Conservation (phyloP, 2,797 vertebrate species). For the Tachyglossus aculeatus region DNA sequence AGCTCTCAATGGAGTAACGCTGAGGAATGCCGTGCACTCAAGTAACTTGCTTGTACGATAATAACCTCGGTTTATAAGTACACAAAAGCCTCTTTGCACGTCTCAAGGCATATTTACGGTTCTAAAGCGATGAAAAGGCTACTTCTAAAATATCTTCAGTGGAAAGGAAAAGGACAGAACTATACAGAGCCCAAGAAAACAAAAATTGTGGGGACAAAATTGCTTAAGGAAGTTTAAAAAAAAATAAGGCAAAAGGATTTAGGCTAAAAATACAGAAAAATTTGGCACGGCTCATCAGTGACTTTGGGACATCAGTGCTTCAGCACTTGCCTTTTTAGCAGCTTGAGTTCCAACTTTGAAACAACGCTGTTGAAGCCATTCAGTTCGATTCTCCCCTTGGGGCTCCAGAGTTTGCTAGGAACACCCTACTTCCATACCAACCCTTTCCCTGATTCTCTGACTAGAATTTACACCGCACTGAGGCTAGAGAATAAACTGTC, state of each 20-base stretch:
- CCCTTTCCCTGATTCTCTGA: too few species aligned
- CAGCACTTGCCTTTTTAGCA: too few species aligned
- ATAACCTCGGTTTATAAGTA: slow-evolving; percentile 67
- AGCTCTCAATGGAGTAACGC: slow-evolving; percentile 52
- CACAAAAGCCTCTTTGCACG: slow-evolving; percentile 66
- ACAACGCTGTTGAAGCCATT: too few species aligned
- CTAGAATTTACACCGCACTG: too few species aligned
- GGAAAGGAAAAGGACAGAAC: slow-evolving; percentile 49
- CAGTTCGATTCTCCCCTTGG: too few species aligned
- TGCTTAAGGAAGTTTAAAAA: slow-evolving; percentile 38
- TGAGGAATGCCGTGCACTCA: slow-evolving; percentile 48
- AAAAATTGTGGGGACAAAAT: slow-evolving; percentile 14
- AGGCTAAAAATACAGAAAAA: background rate
- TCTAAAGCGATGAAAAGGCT: slow-evolving; percentile 56
- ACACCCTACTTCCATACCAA: too few species aligned
- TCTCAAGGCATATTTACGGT: slow-evolving; percentile 61
- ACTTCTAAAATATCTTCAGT: slow-evolving; percentile 55
- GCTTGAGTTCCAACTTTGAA: too few species aligned
- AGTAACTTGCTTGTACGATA: slow-evolving; percentile 66
- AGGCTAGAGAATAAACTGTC: too few species aligned
- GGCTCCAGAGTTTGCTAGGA: too few species aligned
- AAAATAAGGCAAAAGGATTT: background rate
- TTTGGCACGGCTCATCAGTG: accelerated
- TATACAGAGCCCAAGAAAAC: slow-evolving; percentile 27
- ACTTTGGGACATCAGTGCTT: background rate